Evolutionary conservation across 2,797 vertebrate species (phyloP), one percentile per base, ranked within the genome.

Genomic region (Philypnodon macrostomus): DNA sequence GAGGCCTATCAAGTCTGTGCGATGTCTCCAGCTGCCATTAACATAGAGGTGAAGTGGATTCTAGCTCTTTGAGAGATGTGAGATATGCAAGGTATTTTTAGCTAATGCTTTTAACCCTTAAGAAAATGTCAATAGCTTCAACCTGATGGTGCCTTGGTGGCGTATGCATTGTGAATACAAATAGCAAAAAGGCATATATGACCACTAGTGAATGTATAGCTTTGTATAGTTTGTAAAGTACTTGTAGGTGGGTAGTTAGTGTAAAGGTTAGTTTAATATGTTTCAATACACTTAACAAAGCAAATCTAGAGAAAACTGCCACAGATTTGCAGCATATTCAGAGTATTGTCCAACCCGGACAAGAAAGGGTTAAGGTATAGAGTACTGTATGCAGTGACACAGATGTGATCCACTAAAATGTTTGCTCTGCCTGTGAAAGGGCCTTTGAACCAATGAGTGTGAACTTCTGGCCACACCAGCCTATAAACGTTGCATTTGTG

Each of bases 391-490:
- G 70, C 55, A 63, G 63, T 77, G 73, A 79, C 80, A 71, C 79
- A 83, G 80, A 85, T 88, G 84, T 83, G 78, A 78, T 72, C 70
- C 72, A 77, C 81, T 85, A 75, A 86, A 84, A 80, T 88, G 81
- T 88, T 87, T 86, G 79, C 75, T 75, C 77, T 76, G 77, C 77
- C 75, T 79, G 69, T 85, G 83, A 87, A 86, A 85, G 81, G 73
- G 35, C 80, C 86, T 88, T 88, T 87, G 84, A 86, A 88, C 83
- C 85, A 88, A 70, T 77, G 75, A 88, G 85, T 87, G 84, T 85
- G 82, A 87, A 87, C 85, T 84, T 80, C 80, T 84, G 84, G 83
- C 81, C 79, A 79, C 70, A 69, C 56, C 71, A 65, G 75, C 83
- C 81, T 79, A 81, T 88, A 83, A 86, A 86, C 56, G 70, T 82